These are phyloP conservation scores for Echiichthys vipera DNA, from an alignment of 2,797 vertebrate genomes.

Conservation along the genomic window DNA sequence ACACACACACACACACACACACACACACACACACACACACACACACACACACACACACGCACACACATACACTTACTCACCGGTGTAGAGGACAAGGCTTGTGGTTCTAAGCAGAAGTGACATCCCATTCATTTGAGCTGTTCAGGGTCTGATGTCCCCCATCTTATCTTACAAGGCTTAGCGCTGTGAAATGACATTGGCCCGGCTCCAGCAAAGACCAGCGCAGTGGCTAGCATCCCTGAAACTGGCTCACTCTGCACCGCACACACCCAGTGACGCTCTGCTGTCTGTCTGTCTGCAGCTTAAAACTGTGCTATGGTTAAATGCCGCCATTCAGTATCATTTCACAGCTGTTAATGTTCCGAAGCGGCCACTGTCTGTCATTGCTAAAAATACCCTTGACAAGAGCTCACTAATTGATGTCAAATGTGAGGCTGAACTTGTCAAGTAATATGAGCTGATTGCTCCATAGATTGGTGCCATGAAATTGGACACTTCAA, in stretches of 20 bases:
- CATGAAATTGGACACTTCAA: slow-evolving; percentile 48
- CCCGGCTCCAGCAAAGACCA: slow-evolving; percentile 71
- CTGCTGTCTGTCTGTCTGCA: slow-evolving; percentile 45
- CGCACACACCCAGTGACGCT: slow-evolving; percentile 8
- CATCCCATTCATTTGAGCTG: slow-evolving; percentile 84
- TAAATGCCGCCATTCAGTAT: slow-evolving; percentile 60
- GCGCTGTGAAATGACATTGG: slow-evolving; percentile 80
- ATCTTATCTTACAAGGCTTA: slow-evolving; percentile 82
- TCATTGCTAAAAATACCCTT: slow-evolving; percentile 61
- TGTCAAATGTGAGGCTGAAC: slow-evolving; percentile 57
- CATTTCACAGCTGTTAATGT: slow-evolving; percentile 71
- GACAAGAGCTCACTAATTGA: slow-evolving; percentile 61
- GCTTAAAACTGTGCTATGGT: slow-evolving; percentile 53
- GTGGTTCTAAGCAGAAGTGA: slow-evolving; percentile 80
- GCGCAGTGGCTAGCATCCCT: slow-evolving; percentile 55
- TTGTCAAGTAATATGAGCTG: slow-evolving; percentile 46
- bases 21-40: slow-evolving; percentile 36
- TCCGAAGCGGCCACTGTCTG: slow-evolving; percentile 55
- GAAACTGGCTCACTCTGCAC: slow-evolving; percentile 34
- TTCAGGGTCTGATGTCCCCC: slow-evolving; percentile 80
- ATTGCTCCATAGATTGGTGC: slow-evolving; percentile 46
- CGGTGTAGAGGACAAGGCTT: slow-evolving; percentile 59
- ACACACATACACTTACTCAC: slow-evolving; percentile 26
- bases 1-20: slow-evolving; percentile 31
- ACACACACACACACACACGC: slow-evolving; percentile 17